Base-by-base conservation (phyloP, 2,797 vertebrate genomes). In the Odontamblyopus lacepedii region DNA sequence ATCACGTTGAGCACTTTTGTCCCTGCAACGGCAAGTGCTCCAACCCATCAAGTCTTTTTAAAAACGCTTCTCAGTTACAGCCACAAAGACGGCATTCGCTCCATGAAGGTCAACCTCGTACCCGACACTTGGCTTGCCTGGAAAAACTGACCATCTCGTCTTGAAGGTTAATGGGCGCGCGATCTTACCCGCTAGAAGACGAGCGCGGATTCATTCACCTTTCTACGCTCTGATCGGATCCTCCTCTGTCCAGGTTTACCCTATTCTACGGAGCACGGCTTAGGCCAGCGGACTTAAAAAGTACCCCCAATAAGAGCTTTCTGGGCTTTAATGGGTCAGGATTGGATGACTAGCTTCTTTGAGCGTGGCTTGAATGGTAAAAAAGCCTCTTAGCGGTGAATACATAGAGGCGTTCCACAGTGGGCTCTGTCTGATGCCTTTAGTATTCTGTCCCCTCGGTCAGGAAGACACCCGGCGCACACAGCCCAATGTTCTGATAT, bases 281-380 rank as follows among this genome's bases (percentile, higher is more conserved):
- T 75, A 77, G 88, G 89, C 91, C 92, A 92, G 92, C 86, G 88
- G 89, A 90, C 90, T 93, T 93, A 91, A 93, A 61, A 92, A 89
- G 83, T 85, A 86, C 65, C 81, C 44, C 88, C 87, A 87, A 89
- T 91, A 88, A 93, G 89, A 89, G 91, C 89, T 91, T 92, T 91
- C 92, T 88, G 86, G 78, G 89, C 85, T 86, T 90, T 91, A 92
- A 92, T 93, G 87, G 90, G 83, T 90, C 88, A 83, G 84, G 84
- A 90, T 89, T 90, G 90, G 91, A 93, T 92, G 91, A 93, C 88
- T 92, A 89, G 85, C 83, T 90, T 83, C 91, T 92, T 93, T 92
- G 89, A 91, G 89, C 85, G 91, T 90, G 89, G 90, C 83, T 86
- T 92, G 90, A 92, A 92, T 90, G 88, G 84, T 75, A 88, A 92